phyloP scores from a whole-genome alignment of 2,797 vertebrate genomes.

The Phrynocephalus forsythii region DNA sequence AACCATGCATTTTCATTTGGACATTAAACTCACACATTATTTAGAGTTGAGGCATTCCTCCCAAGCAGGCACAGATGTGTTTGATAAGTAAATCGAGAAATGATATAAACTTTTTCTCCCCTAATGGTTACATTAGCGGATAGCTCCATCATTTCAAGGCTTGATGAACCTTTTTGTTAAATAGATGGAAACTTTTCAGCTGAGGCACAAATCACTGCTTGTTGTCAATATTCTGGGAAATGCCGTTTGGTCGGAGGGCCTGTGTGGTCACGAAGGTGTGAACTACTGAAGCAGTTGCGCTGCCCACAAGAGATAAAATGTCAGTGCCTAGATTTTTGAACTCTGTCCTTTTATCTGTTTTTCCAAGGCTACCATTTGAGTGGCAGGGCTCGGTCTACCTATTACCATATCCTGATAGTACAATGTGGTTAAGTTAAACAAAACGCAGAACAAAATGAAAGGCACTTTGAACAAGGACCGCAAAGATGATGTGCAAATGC shows the following conservation, averaged over 20 bases:
- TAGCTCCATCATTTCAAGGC: neutral
- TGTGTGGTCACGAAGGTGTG: neutral
- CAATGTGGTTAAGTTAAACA: neutral
- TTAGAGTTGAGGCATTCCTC: neutral
- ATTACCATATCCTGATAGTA: neutral
- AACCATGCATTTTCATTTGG: neutral
- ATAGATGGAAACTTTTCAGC: neutral
- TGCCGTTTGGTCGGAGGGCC: neutral
- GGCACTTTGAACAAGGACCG: neutral
- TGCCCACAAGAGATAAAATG: slow-evolving; percentile 2
- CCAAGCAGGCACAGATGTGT: neutral
- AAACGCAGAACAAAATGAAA: neutral
- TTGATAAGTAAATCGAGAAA: neutral
- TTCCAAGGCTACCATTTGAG: neutral
- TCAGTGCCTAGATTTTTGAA: neutral
- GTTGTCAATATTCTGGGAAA: slow-evolving; percentile 9
- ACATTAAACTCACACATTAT: neutral
- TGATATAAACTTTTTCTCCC: neutral
- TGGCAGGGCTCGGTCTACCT: neutral
- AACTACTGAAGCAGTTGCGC: neutral
- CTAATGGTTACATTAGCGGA: neutral
- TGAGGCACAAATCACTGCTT: neutral
- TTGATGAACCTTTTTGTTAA: neutral
- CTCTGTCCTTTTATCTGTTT: slow-evolving; percentile 13
- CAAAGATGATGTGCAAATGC: slow-evolving; percentile 17